Base-by-base conservation (phyloP, 2,888 invertebrate species). In the Apodemia duryi region DNA sequence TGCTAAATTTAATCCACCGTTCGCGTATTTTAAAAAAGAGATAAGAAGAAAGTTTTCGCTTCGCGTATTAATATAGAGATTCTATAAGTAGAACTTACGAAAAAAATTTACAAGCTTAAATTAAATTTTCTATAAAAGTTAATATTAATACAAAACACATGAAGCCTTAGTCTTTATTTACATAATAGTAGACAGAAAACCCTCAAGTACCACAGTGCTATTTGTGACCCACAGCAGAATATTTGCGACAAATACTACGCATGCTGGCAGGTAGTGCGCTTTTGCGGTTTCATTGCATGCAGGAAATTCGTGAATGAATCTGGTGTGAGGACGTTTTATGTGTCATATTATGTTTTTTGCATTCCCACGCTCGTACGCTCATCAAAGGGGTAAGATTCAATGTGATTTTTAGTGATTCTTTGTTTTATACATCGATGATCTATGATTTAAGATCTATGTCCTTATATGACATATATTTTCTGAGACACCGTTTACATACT, bases 251-350 rank as follows among this genome's bases (percentile, higher is more conserved):
- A 57, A 57, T 57, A 57, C 57, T 57, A 57, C 32, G 29, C 57
- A 57, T 57, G 57, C 57, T 70, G 74, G 75, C 82, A 86, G 85
- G 87, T 84, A 84, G 85, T 84, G 79, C 84, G 79, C 84, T 89
- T 88, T 76, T 86, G 81, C 76, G 90, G 86, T 83, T 90, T 90
- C 88, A 71, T 88, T 79, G 88, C 89, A 84, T 88, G 87, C 91
- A 91, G 90, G 90, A 91, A 80, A 88, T 86, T 88, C 77, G 77
- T 86, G 81, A 89, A 89, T 88, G 90, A 83, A 84, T 82, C 82
- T 81, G 78, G 73, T 82, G 79, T 74, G 77, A 77, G 77, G 75
- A 67, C 75, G 75, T 76, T 77, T 78, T 79, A 79, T 71, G 71
- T 69, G 75, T 78, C 80, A 79, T 71, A 71, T 69, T 75, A 21